Evolutionary conservation across 2,797 vertebrate species (phyloP).

Genomic region (Malurus leucopterus): DNA sequence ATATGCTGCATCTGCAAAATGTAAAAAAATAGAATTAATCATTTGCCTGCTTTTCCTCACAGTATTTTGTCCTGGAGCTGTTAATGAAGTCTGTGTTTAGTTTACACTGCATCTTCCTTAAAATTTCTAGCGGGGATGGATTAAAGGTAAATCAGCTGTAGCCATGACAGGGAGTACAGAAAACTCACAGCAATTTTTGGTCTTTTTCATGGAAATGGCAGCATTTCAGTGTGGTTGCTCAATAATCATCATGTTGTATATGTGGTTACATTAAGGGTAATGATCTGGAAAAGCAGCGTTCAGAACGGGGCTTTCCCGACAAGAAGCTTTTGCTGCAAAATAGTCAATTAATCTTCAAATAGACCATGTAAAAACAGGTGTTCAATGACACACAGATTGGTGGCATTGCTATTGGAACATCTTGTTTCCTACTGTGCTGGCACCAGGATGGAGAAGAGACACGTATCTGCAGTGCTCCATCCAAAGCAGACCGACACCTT

Average conservation of each 20-base stretch:
- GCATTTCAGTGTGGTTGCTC: neutral
- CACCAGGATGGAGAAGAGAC: neutral
- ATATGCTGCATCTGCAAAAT: neutral
- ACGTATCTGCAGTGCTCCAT: neutral
- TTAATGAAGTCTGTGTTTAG: neutral
- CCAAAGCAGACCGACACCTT: neutral
- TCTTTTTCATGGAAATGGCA: neutral
- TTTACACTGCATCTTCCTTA: neutral
- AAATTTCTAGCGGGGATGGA: neutral
- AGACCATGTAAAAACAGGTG: conserved; percentile 16
- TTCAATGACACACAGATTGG: neutral
- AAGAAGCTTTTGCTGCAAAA: neutral
- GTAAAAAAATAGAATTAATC: neutral
- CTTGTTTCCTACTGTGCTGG: conserved; percentile 4
- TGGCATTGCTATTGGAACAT: neutral
- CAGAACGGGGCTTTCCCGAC: neutral
- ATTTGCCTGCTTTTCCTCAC: neutral
- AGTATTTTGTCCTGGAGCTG: neutral
- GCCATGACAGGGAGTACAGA: neutral
- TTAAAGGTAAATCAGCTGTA: neutral
- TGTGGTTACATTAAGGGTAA: conserved; percentile 11
- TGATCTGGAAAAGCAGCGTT: conserved; percentile 1
- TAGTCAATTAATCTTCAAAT: conserved; percentile 46
- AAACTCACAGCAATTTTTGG: neutral
- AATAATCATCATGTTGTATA: neutral